Evolutionary conservation across 23 tunicate genomes (phyloP).

Genomic region (Halocynthia aurantium): DNA sequence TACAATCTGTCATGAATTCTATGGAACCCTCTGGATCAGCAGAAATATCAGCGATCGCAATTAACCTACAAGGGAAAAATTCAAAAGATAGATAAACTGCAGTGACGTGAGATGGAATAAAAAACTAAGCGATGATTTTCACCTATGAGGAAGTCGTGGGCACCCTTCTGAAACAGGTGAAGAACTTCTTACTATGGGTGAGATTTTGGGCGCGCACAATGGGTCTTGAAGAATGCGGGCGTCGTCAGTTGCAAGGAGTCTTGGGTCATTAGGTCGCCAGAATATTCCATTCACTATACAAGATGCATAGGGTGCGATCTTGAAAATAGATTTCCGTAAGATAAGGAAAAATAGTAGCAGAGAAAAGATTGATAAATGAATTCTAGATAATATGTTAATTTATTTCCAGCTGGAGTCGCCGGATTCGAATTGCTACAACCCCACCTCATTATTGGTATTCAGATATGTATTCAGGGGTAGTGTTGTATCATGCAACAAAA

Average conservation of each 20-base stretch:
- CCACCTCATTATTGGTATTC: no score
- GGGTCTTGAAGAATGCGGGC: conserved; percentile 41
- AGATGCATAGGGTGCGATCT: conserved; percentile 97
- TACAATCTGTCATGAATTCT: conserved; percentile 86
- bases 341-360: no score
- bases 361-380: no score
- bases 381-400: no score
- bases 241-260: conserved; percentile 65
- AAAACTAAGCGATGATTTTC: neutral
- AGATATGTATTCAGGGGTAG: neutral
- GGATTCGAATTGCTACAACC: neutral
- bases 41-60: conserved; percentile 87
- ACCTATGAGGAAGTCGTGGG: conserved; percentile 91
- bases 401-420: no score
- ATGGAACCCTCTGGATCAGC: conserved; percentile 98
- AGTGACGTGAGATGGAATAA: neutral
- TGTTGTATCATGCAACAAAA: neutral
- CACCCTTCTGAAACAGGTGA: conserved; percentile 50
- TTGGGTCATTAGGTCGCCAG: conserved; percentile 96
- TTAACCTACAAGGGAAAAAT: conserved; percentile 31
- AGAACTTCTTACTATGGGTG: conserved; percentile 39
- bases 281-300: conserved; percentile 95
- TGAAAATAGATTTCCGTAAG: neutral
- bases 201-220: conserved; percentile 44
- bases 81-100: neutral